Percentiles rank a stretch among this genome's conserved stretches.
Evolutionary conservation across 1,140 invertebrate species (phyloP).

Genomic region (Zaprionus capensis): DNA sequence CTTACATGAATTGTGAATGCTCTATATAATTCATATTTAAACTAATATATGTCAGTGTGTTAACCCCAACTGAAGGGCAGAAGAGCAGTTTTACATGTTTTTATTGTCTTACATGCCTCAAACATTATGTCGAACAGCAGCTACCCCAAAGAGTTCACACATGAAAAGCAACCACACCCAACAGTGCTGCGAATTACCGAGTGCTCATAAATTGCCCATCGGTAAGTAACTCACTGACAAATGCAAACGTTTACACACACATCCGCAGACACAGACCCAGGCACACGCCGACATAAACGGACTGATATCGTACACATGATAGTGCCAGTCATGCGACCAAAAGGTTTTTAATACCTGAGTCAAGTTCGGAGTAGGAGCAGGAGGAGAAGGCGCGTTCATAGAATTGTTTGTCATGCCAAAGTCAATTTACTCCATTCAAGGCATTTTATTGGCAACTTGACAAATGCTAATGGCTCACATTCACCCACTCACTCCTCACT

Average conservation of each 20-base stretch:
- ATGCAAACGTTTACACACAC: constrained; percentile 19
- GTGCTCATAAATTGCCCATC: constrained; percentile 54
- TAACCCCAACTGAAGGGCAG: neutral
- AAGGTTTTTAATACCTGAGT: constrained; percentile 50
- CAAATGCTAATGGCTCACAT: constrained; percentile 54
- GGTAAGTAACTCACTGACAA: constrained; percentile 49
- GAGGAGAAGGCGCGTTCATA: constrained; percentile 28
- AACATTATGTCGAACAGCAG: constrained; percentile 9
- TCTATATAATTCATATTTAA: neutral
- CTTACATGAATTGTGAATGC: neutral
- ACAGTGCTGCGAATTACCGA: constrained; percentile 28
- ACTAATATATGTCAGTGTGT: no score
- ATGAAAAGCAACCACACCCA: constrained; percentile 16
- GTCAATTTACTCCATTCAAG: constrained; percentile 79
- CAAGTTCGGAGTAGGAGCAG: constrained; percentile 16
- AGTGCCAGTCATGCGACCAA: constrained; percentile 67
- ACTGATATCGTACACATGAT: constrained; percentile 34
- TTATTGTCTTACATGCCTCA: neutral
- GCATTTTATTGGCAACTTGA: constrained; percentile 76
- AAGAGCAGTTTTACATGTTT: neutral
- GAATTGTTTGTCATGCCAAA: constrained; percentile 80
- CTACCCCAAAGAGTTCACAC: constrained; percentile 7
- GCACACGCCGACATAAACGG: constrained; percentile 9
- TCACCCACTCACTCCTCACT: constrained; percentile 9
- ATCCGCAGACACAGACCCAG: constrained; percentile 3